A percentile compares a stretch with the other conserved stretches of the same genome.
phyloP scores from a whole-genome alignment of 2,888 invertebrate species.

The Reticulitermes lucifugus region DNA sequence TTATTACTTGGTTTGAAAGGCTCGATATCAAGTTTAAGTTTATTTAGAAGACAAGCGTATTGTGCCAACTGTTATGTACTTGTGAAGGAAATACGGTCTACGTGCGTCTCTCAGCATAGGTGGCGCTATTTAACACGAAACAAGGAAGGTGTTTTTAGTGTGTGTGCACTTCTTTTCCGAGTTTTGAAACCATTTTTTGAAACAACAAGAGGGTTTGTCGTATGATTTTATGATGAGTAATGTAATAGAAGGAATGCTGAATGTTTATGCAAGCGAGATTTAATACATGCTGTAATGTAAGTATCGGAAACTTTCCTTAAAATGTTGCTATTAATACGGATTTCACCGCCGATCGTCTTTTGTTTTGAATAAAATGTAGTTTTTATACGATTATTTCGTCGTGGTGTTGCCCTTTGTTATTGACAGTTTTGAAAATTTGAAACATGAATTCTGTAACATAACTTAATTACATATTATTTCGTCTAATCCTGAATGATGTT shows the following conservation, averaged over 20 bases:
- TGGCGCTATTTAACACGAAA: conserved; percentile 50
- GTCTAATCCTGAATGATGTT: neutral
- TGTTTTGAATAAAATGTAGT: conserved; percentile 50
- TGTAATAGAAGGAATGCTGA: conserved; percentile 44
- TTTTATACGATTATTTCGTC: conserved; percentile 38
- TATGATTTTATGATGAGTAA: conserved; percentile 33
- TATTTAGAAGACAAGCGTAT: neutral
- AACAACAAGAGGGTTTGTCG: neutral
- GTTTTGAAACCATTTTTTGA: conserved; percentile 40
- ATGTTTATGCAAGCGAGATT: conserved; percentile 11
- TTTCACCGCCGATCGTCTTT: conserved; percentile 48
- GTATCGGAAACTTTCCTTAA: neutral
- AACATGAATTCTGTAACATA: neutral
- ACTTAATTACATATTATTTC: neutral
- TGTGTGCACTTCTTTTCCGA: conserved; percentile 37
- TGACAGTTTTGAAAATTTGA: conserved; percentile 32
- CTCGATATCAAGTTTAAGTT: neutral
- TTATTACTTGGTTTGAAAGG: neutral
- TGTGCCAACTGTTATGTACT: neutral
- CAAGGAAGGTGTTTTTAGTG: conserved; percentile 49
- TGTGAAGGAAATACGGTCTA: conserved; percentile 42
- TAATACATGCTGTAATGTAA: neutral
- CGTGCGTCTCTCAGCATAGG: conserved; percentile 51
- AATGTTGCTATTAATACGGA: conserved; percentile 17
- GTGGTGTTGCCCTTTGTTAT: conserved; percentile 46